These are phyloP conservation scores for Ernsta delagoae DNA, from an alignment of 2,888 invertebrate species.

Conservation along the genomic window DNA sequence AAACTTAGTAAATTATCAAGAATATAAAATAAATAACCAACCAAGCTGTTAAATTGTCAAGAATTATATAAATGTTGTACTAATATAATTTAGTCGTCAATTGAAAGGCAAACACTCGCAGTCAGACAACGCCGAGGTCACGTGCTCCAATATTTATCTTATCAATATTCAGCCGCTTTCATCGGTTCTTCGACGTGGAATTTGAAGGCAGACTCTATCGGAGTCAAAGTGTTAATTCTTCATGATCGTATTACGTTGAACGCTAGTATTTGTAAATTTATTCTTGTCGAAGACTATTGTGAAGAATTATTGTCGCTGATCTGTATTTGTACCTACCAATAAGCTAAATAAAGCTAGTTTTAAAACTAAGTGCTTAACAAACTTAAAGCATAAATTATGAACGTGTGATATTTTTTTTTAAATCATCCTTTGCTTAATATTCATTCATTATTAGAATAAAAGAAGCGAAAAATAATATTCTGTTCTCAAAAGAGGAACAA, in stretches of 20 bases:
- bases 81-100: conserved; percentile 28
- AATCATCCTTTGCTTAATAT: no score
- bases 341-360: no score
- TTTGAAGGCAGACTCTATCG: conserved; percentile 22
- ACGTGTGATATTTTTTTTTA: no score
- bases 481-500: no score
- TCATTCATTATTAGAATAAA: no score
- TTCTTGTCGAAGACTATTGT: not conserved
- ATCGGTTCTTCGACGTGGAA: conserved; percentile 39
- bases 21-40: no score
- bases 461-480: no score
- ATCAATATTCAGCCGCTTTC: conserved; percentile 74
- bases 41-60: not conserved
- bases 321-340: not conserved
- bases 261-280: not conserved
- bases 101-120: conserved; percentile 45
- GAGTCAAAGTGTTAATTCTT: conserved; percentile 22
- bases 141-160: conserved; percentile 75
- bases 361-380: no score
- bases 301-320: not conserved
- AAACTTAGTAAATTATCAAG: no score
- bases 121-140: conserved; percentile 59
- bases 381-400: no score
- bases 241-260: not conserved
- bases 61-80: conserved; percentile 8